These are phyloP conservation scores for Vanessa tameamea DNA, from an alignment of 1,140 invertebrate species.

Conservation along the genomic window DNA sequence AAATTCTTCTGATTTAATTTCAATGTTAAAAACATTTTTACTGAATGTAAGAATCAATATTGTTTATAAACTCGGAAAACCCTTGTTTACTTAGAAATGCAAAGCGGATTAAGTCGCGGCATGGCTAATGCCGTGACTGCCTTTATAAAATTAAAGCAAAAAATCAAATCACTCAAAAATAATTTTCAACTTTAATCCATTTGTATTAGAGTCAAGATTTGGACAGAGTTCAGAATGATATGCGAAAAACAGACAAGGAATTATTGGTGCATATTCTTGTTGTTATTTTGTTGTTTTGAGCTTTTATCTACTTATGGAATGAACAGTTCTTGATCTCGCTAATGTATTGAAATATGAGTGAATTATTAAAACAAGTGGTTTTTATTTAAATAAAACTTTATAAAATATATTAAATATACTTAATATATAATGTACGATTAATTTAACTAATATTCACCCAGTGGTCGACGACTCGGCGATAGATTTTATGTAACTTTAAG, in stretches of 20 bases:
- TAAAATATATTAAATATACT: too few relatives aligned
- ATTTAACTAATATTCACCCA: too few relatives aligned
- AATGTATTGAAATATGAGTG: not conserved
- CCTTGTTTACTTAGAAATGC: slow-evolving; percentile 58
- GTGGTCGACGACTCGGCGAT: too few relatives aligned
- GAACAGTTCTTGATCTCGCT: slow-evolving; percentile 3
- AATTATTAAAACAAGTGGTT: too few relatives aligned
- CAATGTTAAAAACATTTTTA: not conserved
- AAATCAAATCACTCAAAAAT: slow-evolving; percentile 14
- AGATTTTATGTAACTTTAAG: too few relatives aligned
- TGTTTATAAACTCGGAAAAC: slow-evolving; percentile 17
- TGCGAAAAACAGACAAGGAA: slow-evolving; percentile 33
- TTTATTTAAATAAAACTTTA: too few relatives aligned
- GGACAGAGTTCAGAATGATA: not conserved
- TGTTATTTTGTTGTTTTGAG: slow-evolving; percentile 44
- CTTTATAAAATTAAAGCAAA: slow-evolving; percentile 60
- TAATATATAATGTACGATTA: too few relatives aligned
- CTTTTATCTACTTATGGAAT: slow-evolving; percentile 44
- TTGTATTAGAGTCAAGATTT: not conserved
- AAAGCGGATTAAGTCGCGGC: slow-evolving; percentile 59
- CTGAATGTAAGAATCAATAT: slow-evolving; percentile 24
- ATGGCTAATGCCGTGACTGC: slow-evolving; percentile 59
- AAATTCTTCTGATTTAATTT: not conserved
- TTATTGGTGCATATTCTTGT: slow-evolving; percentile 56
- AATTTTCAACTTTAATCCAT: slow-evolving; percentile 32